Evolutionary conservation across 2,888 invertebrate genomes (phyloP), one percentile per base, ranked within the genome.

Genomic region (Drosophila heteroneura): DNA sequence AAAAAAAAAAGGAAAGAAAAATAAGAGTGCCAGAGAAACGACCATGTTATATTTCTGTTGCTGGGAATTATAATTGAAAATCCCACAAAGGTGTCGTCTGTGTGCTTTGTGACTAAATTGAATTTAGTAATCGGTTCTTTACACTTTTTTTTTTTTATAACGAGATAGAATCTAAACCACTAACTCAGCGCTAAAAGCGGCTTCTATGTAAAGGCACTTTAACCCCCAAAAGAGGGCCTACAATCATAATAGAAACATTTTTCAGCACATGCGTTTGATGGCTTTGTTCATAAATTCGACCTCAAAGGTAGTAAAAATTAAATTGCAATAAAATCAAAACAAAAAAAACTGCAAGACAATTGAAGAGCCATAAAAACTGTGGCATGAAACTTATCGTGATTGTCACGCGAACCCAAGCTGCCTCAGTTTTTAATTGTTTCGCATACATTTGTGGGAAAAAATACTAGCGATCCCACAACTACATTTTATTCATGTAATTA

Each of bases 21-120:
- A 77, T 49, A 68, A 72, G 59, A 56, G 30, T 16, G 57, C 51
- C 51, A 35, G 7, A 28, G 70, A 65, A 73, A 61, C 69, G 59
- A 61, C 66, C 81, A 76, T 75, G 84, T 75, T 81, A 86, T 81
- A 86, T 84, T 89, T 86, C 85, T 81, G 79, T 82, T 79, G 60
- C 60, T 70, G 74, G 78, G 81, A 75, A 76, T 87, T 87, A 87
- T 87, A 87, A 87, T 87, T 87, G 87, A 82, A 87, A 89, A 87
- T 85, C 75, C 87, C 81, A 87, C 87, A 87, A 87, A 87, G 87
- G 90, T 86, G 85, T 85, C 83, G 86, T 72, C 86, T 73, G 70
- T 71, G 62, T 74, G 89, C 89, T 88, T 90, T 85, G 85, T 88
- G 89, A 82, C 83, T 86, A 90, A 86, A 86, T 85, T 86, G 86